Evolutionary conservation across 2,888 invertebrate genomes (phyloP), one percentile per base, ranked within the genome.

Genomic region (Orchesellides sinensis): DNA sequence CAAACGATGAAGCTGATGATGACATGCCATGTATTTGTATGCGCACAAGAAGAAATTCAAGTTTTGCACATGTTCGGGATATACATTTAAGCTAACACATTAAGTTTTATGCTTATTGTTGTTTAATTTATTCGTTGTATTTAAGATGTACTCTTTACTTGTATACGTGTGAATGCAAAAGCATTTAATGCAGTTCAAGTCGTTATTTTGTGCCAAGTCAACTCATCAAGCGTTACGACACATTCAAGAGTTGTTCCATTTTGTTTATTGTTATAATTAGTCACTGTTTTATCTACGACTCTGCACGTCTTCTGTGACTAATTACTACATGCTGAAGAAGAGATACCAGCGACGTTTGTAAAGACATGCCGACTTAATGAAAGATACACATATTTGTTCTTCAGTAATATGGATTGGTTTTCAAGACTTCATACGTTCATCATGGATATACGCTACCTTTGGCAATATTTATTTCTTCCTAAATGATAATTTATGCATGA

Each of bases 201-300:
- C 40, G 4, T 35, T 45, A 65, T 45, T 23, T 32, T 27, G 25
- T 40, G 65, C 65, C 32, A 47, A 69, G 69, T 54, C 69, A 69
- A 73, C 80, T 73, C 80, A 73, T 80, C 80, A 80, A 73, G 80
- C 59, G 80, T 80, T 80, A 73, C 73, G 72, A 66, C 66, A 74
- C 81, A 75, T 81, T 68, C 81, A 74, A 81, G 69, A 75, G 74
- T 74, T 81, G 81, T 81, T 74, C 81, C 74, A 81, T 81, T 81
- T 81, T 81, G 81, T 81, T 81, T 81, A 81, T 81, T 81, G 74
- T 81, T 81, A 74, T 74, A 81, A 81, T 81, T 81, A 81, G 81
- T 81, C 81, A 81, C 81, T 81, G 81, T 81, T 74, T 81, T 75
- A 81, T 74, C 74, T 81, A 81, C 81, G 81, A 81, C 74, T 81